Conservation (phyloP, 2,113 vertebrate genomes). For the Narcine bancroftii region DNA sequence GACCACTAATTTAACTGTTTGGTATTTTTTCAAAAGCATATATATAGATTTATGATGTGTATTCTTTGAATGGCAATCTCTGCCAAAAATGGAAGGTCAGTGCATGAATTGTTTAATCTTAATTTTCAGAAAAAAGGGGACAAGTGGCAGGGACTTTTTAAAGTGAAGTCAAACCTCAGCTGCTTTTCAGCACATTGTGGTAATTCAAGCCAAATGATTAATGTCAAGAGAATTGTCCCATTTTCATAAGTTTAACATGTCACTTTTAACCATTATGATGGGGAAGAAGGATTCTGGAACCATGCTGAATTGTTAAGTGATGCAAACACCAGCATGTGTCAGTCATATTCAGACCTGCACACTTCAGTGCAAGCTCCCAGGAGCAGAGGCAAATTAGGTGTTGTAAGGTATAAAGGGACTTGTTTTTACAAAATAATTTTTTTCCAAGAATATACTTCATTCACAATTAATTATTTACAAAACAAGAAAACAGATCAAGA, state of each 20-base stretch:
- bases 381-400: not conserved
- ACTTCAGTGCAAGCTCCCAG: not conserved
- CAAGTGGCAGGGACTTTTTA: not conserved
- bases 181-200: not conserved
- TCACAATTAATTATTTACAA: too few relatives aligned
- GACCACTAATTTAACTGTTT: constrained; percentile 14
- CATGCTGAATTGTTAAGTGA: not conserved
- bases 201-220: not conserved
- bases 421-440: not conserved
- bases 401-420: not conserved
- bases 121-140: not conserved
- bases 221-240: constrained; percentile 17
- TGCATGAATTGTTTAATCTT: not conserved
- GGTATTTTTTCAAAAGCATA: not conserved
- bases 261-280: not conserved
- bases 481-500: too few relatives aligned
- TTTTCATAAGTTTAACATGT: not conserved
- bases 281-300: not conserved
- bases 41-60: constrained; percentile 23
- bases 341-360: not conserved
- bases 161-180: not conserved
- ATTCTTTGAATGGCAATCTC: not conserved
- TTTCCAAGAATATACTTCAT: too few relatives aligned
- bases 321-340: not conserved
- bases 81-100: constrained; percentile 16